Conservation (phyloP, 2,797 vertebrate species). For the Moxostoma hubbsi region DNA sequence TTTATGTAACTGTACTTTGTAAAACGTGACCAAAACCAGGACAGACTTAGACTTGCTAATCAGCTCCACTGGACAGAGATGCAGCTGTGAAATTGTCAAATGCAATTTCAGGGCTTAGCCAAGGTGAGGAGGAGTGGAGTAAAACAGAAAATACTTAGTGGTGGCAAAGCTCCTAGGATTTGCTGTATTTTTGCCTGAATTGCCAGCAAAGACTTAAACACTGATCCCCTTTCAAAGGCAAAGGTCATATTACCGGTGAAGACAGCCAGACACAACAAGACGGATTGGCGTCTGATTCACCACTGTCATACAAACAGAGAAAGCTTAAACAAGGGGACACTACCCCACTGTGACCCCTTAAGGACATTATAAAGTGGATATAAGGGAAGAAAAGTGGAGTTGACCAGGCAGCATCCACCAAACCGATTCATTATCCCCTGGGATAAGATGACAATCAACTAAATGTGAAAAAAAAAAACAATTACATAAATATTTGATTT, state of each 20-base stretch:
- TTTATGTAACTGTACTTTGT: conserved; percentile 44
- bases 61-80: conserved; percentile 47
- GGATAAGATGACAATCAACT: no score
- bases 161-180: conserved; percentile 40
- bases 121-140: conserved; percentile 29
- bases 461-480: no score
- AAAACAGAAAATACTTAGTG: conserved; percentile 43
- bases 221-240: conserved; percentile 54
- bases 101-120: conserved; percentile 52
- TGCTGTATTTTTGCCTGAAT: conserved; percentile 42
- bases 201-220: conserved; percentile 25
- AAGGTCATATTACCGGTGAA: conserved; percentile 48
- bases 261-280: conserved; percentile 48
- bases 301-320: not conserved
- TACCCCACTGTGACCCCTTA: not conserved
- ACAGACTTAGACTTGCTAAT: conserved; percentile 39
- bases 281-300: conserved; percentile 14
- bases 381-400: no score
- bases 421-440: not conserved
- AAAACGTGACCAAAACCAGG: conserved; percentile 44
- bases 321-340: not conserved
- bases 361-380: not conserved
- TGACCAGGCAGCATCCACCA: not conserved
- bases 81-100: conserved; percentile 55
- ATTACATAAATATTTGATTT: not conserved